phyloP scores from a whole-genome alignment of 2,888 invertebrate genomes.

The Oeneis ivallda region DNA sequence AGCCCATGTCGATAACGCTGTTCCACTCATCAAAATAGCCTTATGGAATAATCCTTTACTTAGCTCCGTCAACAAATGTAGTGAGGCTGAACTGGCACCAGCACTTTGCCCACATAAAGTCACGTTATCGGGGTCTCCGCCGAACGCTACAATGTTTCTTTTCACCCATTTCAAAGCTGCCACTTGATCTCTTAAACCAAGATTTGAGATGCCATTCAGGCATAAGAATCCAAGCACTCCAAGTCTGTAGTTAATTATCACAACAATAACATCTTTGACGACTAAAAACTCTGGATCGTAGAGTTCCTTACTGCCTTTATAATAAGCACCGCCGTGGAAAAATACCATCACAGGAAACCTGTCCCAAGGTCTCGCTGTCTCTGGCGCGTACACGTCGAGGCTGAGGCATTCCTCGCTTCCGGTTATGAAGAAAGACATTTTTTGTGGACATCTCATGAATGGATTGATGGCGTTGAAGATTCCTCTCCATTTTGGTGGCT shows the following conservation, averaged over 20 bases:
- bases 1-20: slow-evolving; percentile 65
- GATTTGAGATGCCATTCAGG: slow-evolving; percentile 62
- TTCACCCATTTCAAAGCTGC: slow-evolving; percentile 71
- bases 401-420: slow-evolving; percentile 67
- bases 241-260: slow-evolving; percentile 67
- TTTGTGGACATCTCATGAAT: slow-evolving; percentile 60
- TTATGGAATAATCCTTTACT: slow-evolving; percentile 70
- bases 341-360: slow-evolving; percentile 66
- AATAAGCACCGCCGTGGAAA: slow-evolving; percentile 72
- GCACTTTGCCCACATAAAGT: slow-evolving; percentile 73
- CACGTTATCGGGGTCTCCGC: slow-evolving; percentile 73
- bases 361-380: slow-evolving; percentile 39
- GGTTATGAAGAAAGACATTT: slow-evolving; percentile 49
- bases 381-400: slow-evolving; percentile 66
- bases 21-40: slow-evolving; percentile 67
- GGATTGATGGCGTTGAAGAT: slow-evolving; percentile 56
- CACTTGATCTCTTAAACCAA: slow-evolving; percentile 70
- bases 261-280: slow-evolving; percentile 59
- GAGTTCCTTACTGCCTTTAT: slow-evolving; percentile 67
- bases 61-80: slow-evolving; percentile 63
- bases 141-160: slow-evolving; percentile 65
- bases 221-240: slow-evolving; percentile 71
- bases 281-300: slow-evolving; percentile 72
- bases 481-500: slow-evolving; percentile 59
- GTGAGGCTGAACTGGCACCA: slow-evolving; percentile 63